A percentile compares a stretch with the other conserved stretches of the same genome.
Evolutionary conservation across 2,888 invertebrate genomes (phyloP).

Genomic region (Trachelus tabidus): DNA sequence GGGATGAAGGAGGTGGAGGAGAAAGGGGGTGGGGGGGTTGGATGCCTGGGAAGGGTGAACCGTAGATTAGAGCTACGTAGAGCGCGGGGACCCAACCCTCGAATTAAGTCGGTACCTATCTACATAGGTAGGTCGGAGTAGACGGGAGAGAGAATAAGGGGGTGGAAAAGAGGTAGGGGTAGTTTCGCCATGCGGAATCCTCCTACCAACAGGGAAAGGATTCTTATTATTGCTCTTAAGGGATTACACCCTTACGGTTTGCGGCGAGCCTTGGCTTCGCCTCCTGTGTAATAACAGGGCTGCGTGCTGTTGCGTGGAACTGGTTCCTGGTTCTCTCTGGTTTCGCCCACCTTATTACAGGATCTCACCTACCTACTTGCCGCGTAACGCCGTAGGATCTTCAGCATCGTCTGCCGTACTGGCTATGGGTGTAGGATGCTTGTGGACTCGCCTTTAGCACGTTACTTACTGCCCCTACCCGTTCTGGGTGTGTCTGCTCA

Average conservation of each 20-base stretch:
- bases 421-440: neutral
- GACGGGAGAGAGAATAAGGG: neutral
- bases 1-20: neutral
- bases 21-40: neutral
- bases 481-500: neutral
- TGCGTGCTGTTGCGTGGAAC: neutral
- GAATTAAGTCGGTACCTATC: slow-evolving; percentile 20
- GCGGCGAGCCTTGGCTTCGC: slow-evolving; percentile 37
- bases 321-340: slow-evolving; percentile 11
- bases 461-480: neutral
- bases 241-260: slow-evolving; percentile 61
- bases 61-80: neutral
- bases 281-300: neutral
- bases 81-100: slow-evolving; percentile 15
- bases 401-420: neutral
- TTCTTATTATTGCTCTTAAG: slow-evolving; percentile 66
- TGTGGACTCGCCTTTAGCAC: neutral
- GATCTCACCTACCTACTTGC: neutral
- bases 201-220: slow-evolving; percentile 49
- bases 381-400: neutral
- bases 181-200: slow-evolving; percentile 19
- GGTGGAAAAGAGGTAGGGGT: neutral
- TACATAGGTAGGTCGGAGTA: slow-evolving; percentile 13
- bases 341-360: slow-evolving; percentile 8
- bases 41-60: neutral